Evolutionary conservation across 1,140 invertebrate genomes (phyloP), one percentile per base, ranked within the genome.

Genomic region (Mizuhopecten yessoensis): DNA sequence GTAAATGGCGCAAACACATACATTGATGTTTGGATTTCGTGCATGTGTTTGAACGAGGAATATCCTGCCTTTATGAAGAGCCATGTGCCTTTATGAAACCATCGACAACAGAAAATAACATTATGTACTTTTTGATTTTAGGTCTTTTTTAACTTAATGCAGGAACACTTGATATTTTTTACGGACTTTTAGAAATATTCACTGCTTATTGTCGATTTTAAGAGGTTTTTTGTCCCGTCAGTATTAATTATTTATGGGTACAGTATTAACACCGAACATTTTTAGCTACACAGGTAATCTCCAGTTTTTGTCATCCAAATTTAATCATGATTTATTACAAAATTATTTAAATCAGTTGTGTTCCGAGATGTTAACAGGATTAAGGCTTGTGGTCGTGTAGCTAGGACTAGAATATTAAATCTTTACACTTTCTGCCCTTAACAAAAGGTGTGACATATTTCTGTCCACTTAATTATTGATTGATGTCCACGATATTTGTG

Each of bases 281-380:
- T 75, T 75, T 75, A 29, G 57, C 57, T 49, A 49, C 57, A 75
- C 57, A 75, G 57, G 29, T 75, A 29, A 75, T 75, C 57, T 75
- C 5, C n/a, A 75, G 23, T 75, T 29, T 75, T 75, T 9, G 2
- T 75, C 57, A 5, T 75, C 57, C 57, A 75, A 75, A 75, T 75
- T 45, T 13, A 75, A 75, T 75, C 57, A n/a, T 75, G 57, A 75
- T 75, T 75, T 75, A 75, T 75, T 9, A 29, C 3, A 29, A 29
- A 75, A 5, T 75, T 75, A 75, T 75, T 75, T 13, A 75, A 75
- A 75, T 75, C 0, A 29, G 57, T 29, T n/a, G 11, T n/a, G 23
- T 75, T 75, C 23, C 1, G 57, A 29, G n/a, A 5, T 45, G 9
- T 75, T 17, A 29, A 75, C 23, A 75, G 57, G 23, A 75, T 75